These are phyloP conservation scores for Nomada ruficornis DNA, from an alignment of 2,888 invertebrate species.

Conservation along the genomic window DNA sequence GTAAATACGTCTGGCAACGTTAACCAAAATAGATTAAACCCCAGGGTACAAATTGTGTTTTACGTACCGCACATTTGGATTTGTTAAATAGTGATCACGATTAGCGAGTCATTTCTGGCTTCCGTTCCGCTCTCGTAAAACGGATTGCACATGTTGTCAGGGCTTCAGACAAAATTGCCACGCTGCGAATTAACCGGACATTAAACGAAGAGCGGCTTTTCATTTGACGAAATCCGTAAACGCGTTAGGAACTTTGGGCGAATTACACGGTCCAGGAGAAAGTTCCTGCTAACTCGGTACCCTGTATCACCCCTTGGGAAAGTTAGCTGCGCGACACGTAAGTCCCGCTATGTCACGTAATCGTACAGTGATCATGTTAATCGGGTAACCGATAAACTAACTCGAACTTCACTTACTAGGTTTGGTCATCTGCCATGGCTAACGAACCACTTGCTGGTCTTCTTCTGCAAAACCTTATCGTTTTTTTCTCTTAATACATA, in stretches of 20 bases:
- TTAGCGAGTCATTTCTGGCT: no score
- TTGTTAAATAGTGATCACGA: no score
- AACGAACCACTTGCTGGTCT: not conserved
- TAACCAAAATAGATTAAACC: no score
- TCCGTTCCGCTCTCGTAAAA: no score
- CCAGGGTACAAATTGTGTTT: no score
- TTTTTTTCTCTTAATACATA: no score
- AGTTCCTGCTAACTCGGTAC: slow-evolving; percentile 49
- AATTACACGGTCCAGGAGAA: slow-evolving; percentile 62
- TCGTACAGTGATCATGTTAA: slow-evolving; percentile 75
- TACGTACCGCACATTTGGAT: no score
- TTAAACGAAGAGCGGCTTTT: slow-evolving; percentile 48
- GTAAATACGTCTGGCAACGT: no score
- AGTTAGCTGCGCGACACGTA: slow-evolving; percentile 60
- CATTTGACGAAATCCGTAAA: slow-evolving; percentile 49
- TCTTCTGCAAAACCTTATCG: no score
- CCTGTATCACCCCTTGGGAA: slow-evolving; percentile 49
- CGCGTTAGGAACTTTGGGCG: slow-evolving; percentile 61
- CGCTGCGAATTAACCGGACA: slow-evolving; percentile 52
- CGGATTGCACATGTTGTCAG: no score
- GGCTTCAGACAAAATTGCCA: not conserved
- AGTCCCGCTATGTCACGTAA: slow-evolving; percentile 67
- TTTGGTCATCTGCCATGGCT: slow-evolving; percentile 17
- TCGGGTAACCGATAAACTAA: slow-evolving; percentile 67
- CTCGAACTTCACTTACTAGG: slow-evolving; percentile 33